Base-by-base conservation (phyloP, 30 jellyfish, hydroid and myxozoan genomes). In the Chironex yamaguchii region DNA sequence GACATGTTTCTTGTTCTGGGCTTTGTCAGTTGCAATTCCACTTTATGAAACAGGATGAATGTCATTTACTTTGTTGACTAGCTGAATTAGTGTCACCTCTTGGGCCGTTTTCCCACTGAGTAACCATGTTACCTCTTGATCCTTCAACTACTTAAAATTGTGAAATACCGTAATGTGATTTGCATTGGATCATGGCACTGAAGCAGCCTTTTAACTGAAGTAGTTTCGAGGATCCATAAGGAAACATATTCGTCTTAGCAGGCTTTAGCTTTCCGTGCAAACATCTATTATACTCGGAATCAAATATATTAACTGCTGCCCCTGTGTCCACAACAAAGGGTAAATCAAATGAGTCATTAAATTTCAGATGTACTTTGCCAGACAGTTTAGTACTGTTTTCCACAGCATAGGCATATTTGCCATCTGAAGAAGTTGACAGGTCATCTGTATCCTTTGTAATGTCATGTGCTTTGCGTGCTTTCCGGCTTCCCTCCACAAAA, bases 61-160 rank as follows among this genome's bases (percentile, higher is more conserved):
- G 1, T 36, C 74, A 23, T 77, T 77, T 29, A 81, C 62, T 66
- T 49, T 81, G 78, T 81, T 49, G 4, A 81, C 65, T 28, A 65
- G 36, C 31, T 81, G 85, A 35, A 81, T 67, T 29, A 81, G 72
- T 4, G 30, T 49, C 36, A 81, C 69, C 6, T 66, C 85, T 32
- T 82, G 92, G 24, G 92, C 92, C 1, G 92, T 82, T 69, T 82
- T 82, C 29, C 51, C 92, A 82, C 86, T 82, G 2, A 67, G 85
- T 34, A 82, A 24, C n/a, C n/a, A n/a, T n/a, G 48, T 67, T 82
- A 0, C 92, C 92, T 71, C 92, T 85, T 34, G 85, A 1, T 32
- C 92, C 92, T 2, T 64, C 92, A 2, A 65, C 74, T 22, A 67
- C 92, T 48, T 81, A 81, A 32, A 81, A 29, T 49, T 81, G 76